These are phyloP conservation scores for Colaptes auratus DNA, from an alignment of 2,113 vertebrate species.

Conservation along the genomic window DNA sequence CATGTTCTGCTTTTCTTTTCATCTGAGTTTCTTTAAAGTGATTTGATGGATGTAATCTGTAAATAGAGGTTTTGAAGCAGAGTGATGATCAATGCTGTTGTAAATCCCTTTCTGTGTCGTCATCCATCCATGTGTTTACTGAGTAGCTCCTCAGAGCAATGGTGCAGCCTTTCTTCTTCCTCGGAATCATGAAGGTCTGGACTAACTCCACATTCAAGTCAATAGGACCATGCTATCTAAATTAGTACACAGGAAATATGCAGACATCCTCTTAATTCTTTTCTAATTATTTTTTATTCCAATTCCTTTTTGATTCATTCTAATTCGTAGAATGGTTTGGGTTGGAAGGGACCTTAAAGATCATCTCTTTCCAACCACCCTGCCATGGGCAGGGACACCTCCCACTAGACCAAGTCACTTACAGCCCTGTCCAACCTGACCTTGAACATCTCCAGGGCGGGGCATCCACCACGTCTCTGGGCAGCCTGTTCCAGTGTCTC, in stretches of 20 bases:
- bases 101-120: not conserved
- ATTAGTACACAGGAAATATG: not conserved
- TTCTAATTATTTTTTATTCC: not conserved
- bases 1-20: not conserved
- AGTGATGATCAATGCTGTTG: not conserved
- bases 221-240: not conserved
- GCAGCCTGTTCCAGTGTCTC: too few relatives aligned
- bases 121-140: not conserved
- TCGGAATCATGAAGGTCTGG: not conserved
- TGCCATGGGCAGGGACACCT: too few relatives aligned
- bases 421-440: too few relatives aligned
- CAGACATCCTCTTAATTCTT: not conserved
- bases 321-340: too few relatives aligned
- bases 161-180: not conserved
- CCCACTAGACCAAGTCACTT: too few relatives aligned
- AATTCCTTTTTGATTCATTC: too few relatives aligned
- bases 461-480: too few relatives aligned
- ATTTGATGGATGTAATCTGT: not conserved
- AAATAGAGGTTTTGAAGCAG: not conserved
- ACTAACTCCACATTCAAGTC: not conserved
- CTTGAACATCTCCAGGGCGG: too few relatives aligned
- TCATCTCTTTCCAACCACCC: too few relatives aligned
- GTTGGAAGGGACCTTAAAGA: too few relatives aligned
- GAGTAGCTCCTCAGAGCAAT: not conserved
- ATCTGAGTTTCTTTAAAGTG: not conserved